A percentile compares a stretch with the other conserved stretches of the same genome.
phyloP scores from a whole-genome alignment of 2,888 invertebrate genomes.

The Cremastinae sp. region DNA sequence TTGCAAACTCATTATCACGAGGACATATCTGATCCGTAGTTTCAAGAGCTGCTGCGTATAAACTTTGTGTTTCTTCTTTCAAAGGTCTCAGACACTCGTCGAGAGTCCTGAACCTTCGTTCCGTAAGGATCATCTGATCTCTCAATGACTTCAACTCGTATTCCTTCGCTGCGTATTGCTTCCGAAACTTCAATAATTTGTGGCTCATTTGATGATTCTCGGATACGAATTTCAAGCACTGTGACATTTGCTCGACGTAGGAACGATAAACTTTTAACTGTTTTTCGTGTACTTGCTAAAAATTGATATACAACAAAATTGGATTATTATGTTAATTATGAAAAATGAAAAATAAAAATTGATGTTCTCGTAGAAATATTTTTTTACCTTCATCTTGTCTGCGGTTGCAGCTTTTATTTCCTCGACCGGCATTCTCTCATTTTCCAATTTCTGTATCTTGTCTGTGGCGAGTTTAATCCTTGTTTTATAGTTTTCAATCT shows the following conservation, averaged over 20 bases:
- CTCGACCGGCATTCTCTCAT: constrained; percentile 72
- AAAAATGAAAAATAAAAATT: not conserved
- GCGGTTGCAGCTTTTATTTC: constrained; percentile 68
- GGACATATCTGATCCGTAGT: constrained; percentile 83
- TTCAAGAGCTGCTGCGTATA: constrained; percentile 82
- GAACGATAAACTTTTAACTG: constrained; percentile 71
- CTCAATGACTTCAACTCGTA: constrained; percentile 74
- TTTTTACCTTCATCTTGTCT: constrained; percentile 68
- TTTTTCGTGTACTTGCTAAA: constrained; percentile 50
- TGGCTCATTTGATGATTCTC: constrained; percentile 70
- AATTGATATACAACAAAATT: not conserved
- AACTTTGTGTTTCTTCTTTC: constrained; percentile 81
- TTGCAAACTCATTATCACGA: constrained; percentile 81
- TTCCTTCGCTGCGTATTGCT: constrained; percentile 69
- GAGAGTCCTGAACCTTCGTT: constrained; percentile 73
- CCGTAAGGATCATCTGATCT: constrained; percentile 71
- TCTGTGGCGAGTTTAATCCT: constrained; percentile 69
- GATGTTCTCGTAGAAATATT: too few relatives aligned
- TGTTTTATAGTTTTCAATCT: constrained; percentile 68
- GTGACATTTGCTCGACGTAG: constrained; percentile 69
- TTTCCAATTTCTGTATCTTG: constrained; percentile 71
- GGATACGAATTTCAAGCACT: constrained; percentile 70
- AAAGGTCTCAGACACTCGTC: constrained; percentile 71
- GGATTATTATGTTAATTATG: not conserved
- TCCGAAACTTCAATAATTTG: constrained; percentile 63